Conservation (phyloP, 2,797 vertebrate species). For the Neosalanx taihuensis region DNA sequence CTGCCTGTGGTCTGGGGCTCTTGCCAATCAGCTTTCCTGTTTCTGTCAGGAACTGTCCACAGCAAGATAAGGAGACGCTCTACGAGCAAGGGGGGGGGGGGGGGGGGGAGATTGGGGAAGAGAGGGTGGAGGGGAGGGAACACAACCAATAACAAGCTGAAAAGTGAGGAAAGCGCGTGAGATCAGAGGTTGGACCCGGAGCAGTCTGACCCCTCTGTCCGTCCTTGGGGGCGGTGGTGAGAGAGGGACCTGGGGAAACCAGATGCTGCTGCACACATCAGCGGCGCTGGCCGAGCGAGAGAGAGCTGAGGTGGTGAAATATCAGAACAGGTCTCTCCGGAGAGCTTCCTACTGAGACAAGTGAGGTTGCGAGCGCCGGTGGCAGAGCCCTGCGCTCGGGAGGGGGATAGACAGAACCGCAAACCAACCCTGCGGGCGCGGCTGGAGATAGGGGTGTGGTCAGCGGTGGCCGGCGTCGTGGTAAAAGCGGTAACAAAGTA, state of each 20-base stretch:
- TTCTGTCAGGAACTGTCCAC: slow-evolving; percentile 68
- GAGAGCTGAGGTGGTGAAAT: slow-evolving; percentile 47
- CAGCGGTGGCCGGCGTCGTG: slow-evolving; percentile 43
- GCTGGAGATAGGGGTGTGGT: too few relatives aligned
- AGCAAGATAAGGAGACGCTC: slow-evolving; percentile 65
- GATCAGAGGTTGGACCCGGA: slow-evolving; percentile 6
- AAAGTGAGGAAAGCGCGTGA: slow-evolving; percentile 34
- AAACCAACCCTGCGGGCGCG: slow-evolving; percentile 38
- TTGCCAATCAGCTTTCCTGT: slow-evolving; percentile 65
- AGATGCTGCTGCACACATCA: too few relatives aligned
- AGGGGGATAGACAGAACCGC: too few relatives aligned
- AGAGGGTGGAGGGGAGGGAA: slow-evolving; percentile 25
- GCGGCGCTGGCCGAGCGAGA: background rate
- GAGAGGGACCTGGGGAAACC: slow-evolving; percentile 6
- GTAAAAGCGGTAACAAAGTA: slow-evolving; percentile 49
- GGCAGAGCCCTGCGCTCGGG: background rate
- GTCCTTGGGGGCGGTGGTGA: background rate
- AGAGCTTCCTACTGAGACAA: slow-evolving; percentile 14
- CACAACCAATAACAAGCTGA: slow-evolving; percentile 28
- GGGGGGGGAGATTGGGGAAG: slow-evolving; percentile 2
- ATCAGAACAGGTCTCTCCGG: slow-evolving; percentile 34
- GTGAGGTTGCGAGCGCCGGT: background rate
- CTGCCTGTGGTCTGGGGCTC: slow-evolving; percentile 57
- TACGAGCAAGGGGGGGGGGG: slow-evolving; percentile 26
- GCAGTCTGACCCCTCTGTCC: background rate